These are phyloP conservation scores for Trachurus trachurus DNA, from an alignment of 2,797 vertebrate species.

Conservation along the genomic window DNA sequence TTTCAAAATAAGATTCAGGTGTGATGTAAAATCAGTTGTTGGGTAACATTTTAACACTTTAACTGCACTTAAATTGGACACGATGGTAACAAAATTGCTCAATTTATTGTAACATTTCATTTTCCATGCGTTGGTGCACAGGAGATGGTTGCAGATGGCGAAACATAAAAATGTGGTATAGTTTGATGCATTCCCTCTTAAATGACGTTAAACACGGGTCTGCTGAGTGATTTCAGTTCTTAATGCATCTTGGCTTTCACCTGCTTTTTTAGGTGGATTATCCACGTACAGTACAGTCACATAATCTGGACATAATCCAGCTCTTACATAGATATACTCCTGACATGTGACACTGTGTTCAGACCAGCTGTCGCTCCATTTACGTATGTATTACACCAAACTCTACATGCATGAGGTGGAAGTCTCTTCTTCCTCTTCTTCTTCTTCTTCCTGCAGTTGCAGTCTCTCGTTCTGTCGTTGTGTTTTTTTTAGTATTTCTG, in stretches of 20 bases:
- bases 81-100: too few relatives aligned
- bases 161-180: neutral
- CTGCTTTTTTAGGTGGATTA: constrained; percentile 61
- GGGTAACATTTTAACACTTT: too few relatives aligned
- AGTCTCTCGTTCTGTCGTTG: neutral
- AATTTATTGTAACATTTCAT: too few relatives aligned
- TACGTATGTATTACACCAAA: neutral
- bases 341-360: constrained; percentile 21
- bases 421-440: too few relatives aligned
- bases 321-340: constrained; percentile 20
- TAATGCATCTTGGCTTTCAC: constrained; percentile 42
- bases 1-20: too few relatives aligned
- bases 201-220: neutral
- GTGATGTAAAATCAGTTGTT: too few relatives aligned
- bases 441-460: neutral
- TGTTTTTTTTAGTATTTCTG: neutral
- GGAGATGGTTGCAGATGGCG: neutral
- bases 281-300: constrained; percentile 11
- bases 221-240: neutral
- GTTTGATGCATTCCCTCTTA: constrained; percentile 9
- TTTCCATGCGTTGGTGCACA: too few relatives aligned
- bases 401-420: neutral
- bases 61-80: too few relatives aligned
- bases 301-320: constrained; percentile 65
- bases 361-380: constrained; percentile 8